A percentile compares a stretch with the other conserved stretches of the same genome.
These are phyloP conservation scores for Halcyon leucocephala DNA, from an alignment of 2,797 vertebrate species.

Conservation along the genomic window DNA sequence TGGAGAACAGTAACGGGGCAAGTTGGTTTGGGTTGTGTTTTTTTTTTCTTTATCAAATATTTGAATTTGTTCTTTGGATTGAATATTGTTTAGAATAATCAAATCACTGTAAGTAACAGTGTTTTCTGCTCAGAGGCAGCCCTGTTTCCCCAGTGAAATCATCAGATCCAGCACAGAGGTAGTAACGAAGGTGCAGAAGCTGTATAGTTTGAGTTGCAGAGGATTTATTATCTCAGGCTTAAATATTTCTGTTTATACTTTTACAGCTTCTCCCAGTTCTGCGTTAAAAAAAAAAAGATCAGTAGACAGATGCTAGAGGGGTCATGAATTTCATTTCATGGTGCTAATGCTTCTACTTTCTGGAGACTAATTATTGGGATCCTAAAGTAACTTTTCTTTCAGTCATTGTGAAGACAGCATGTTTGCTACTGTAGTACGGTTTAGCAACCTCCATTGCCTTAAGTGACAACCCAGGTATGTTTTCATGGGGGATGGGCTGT, in stretches of 20 bases:
- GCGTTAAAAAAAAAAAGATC: not conserved
- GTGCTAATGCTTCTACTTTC: not conserved
- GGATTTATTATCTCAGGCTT: not conserved
- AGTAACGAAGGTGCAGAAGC: not conserved
- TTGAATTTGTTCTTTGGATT: not conserved
- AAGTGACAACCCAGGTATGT: not conserved
- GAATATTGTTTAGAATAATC: not conserved
- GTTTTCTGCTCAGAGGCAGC: not conserved
- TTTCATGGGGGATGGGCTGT: not conserved
- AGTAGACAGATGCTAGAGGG: not conserved
- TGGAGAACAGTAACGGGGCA: not conserved
- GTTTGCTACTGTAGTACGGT: not conserved
- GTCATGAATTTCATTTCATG: not conserved
- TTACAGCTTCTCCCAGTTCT: not conserved
- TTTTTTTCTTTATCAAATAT: not conserved
- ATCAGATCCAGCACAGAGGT: not conserved
- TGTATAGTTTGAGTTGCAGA: not conserved
- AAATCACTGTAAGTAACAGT: not conserved
- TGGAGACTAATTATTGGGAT: not conserved
- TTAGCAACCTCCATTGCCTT: not conserved
- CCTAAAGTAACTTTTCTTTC: not conserved
- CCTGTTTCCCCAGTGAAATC: fast-evolving
- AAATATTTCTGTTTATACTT: not conserved
- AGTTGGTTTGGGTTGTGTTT: too few species aligned
- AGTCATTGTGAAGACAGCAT: not conserved